Conservation (phyloP, 2,113 vertebrate genomes). For the Calcarius ornatus region DNA sequence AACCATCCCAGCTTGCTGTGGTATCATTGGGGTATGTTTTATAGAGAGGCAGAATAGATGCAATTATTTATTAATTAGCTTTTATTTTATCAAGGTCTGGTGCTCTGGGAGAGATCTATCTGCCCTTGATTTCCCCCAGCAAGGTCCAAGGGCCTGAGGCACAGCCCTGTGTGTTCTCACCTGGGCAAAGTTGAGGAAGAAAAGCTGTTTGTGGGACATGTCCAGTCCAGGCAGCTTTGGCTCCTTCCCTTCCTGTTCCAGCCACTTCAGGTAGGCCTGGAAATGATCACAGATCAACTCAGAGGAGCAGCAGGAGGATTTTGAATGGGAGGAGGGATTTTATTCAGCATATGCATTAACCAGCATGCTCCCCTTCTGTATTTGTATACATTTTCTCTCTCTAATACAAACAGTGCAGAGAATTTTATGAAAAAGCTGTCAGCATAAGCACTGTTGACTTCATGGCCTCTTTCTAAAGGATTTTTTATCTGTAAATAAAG, state of each 20-base stretch:
- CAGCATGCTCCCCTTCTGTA: background rate
- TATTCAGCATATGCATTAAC: background rate
- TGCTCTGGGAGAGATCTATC: background rate
- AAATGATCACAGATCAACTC: background rate
- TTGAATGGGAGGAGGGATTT: background rate
- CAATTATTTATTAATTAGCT: background rate
- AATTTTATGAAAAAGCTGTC: background rate
- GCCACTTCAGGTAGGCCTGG: constrained; percentile 93
- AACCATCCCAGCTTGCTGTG: background rate
- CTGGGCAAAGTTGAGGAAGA: constrained; percentile 97
- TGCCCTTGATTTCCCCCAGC: background rate
- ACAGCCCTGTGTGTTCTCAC: constrained; percentile 54
- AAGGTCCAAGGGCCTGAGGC: background rate
- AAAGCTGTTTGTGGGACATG: constrained; percentile 90
- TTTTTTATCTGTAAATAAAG: background rate
- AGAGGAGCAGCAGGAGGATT: background rate
- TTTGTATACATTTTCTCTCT: background rate
- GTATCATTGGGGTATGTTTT: fast-evolving
- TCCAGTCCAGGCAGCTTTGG: constrained; percentile 85
- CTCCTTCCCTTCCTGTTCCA: constrained; percentile 84
- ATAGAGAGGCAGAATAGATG: background rate
- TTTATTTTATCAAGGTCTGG: background rate
- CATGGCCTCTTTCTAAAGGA: background rate
- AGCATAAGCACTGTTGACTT: background rate
- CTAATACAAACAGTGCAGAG: background rate